Percentiles rank a stretch among this genome's conserved stretches.
Evolutionary conservation across 2,113 vertebrate species (phyloP).

Genomic region (Zootoca vivipara): DNA sequence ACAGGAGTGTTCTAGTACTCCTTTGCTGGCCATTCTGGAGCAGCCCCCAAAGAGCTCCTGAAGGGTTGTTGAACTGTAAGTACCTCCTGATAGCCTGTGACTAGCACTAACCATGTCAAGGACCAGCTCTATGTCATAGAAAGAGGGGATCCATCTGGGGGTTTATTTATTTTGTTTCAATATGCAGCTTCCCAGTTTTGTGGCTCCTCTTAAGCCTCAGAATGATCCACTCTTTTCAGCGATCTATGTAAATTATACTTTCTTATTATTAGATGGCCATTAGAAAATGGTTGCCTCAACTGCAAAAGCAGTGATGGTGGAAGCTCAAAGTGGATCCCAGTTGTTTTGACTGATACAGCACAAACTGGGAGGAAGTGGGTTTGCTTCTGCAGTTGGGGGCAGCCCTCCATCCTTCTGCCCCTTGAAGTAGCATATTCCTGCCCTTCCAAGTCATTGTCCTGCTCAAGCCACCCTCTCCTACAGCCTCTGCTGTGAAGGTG

Average conservation of each 20-base stretch:
- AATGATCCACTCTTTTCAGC: neutral
- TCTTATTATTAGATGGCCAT: too few relatives aligned
- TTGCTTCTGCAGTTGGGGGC: neutral
- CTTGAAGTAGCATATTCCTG: neutral
- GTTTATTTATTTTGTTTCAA: neutral
- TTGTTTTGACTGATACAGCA: neutral
- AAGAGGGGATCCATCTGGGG: too few relatives aligned
- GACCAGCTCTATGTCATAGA: neutral
- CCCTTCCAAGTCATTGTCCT: neutral
- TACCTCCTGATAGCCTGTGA: neutral
- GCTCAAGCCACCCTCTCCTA: neutral
- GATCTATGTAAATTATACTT: neutral
- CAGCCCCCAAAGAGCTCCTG: neutral
- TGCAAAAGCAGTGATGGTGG: neutral
- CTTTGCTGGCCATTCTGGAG: neutral
- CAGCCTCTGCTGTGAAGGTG: neutral
- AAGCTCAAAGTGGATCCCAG: neutral
- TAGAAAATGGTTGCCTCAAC: neutral
- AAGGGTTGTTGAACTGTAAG: neutral
- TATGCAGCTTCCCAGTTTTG: neutral
- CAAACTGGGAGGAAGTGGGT: too few relatives aligned
- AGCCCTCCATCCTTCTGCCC: neutral
- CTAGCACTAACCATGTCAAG: neutral
- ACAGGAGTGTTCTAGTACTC: too few relatives aligned
- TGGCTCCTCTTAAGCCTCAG: neutral